Conservation (phyloP, 2,888 invertebrate species). For the Scaptomyza caliginosa region DNA sequence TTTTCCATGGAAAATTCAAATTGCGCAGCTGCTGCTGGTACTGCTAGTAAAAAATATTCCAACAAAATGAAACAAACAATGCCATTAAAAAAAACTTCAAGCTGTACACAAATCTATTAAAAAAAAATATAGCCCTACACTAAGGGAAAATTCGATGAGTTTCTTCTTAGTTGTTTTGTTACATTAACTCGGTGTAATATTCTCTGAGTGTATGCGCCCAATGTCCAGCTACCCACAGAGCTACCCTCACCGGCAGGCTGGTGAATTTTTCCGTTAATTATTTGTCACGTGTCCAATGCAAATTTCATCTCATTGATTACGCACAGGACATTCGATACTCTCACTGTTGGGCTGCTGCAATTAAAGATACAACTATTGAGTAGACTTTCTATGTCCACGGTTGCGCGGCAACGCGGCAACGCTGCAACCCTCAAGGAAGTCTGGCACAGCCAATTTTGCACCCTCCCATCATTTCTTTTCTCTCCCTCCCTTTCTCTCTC, state of each 20-base stretch:
- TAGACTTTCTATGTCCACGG: constrained; percentile 28
- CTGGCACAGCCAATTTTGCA: constrained; percentile 31
- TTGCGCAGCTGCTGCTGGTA: constrained; percentile 61
- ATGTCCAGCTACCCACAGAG: constrained; percentile 5
- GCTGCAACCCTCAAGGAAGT: constrained; percentile 40
- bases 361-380: constrained; percentile 59
- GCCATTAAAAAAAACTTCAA: constrained; percentile 17
- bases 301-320: constrained; percentile 77
- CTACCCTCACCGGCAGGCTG: constrained; percentile 1
- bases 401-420: constrained; percentile 21
- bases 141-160: constrained; percentile 2
- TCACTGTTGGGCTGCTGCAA: constrained; percentile 53
- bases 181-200: constrained; percentile 4
- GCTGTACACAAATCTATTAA: constrained; percentile 51
- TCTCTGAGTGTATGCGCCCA: constrained; percentile 15
- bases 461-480: constrained; percentile 32
- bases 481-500: not conserved
- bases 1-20: constrained; percentile 59
- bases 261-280: constrained; percentile 63
- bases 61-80: constrained; percentile 8
- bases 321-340: constrained; percentile 74
- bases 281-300: constrained; percentile 83
- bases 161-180: no score
- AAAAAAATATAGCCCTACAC: constrained; percentile 44
- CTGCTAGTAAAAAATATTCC: constrained; percentile 45